Evolutionary conservation across 2,888 invertebrate species (phyloP).

Genomic region (Pyralis farinalis): DNA sequence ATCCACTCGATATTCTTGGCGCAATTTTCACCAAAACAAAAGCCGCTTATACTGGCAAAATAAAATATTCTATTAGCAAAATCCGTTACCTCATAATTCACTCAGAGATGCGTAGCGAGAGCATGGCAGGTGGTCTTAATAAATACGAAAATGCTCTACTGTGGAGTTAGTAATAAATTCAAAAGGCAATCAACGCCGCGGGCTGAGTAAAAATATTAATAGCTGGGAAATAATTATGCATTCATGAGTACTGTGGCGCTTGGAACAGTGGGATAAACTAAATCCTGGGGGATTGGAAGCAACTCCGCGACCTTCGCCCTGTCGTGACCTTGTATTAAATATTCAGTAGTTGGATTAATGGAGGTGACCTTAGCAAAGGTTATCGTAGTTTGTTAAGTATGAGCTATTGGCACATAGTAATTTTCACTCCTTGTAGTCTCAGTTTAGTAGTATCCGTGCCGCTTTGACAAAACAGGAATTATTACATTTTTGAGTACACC

Average conservation of each 20-base stretch:
- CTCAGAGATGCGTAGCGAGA: conserved; percentile 55
- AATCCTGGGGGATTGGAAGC: conserved; percentile 47
- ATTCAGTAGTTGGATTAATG: too few relatives aligned
- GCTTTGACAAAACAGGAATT: too few relatives aligned
- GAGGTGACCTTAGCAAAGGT: too few relatives aligned
- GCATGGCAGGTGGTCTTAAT: conserved; percentile 78
- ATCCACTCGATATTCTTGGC: conserved; percentile 9
- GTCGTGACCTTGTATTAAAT: conserved; percentile 10
- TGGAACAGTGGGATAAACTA: conserved; percentile 44
- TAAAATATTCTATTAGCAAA: conserved; percentile 78
- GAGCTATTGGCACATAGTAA: too few relatives aligned
- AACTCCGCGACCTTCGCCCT: conserved; percentile 21
- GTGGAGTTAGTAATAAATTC: conserved; percentile 77
- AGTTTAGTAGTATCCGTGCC: too few relatives aligned
- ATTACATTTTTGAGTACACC: too few relatives aligned
- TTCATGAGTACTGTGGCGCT: conserved; percentile 65
- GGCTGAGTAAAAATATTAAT: conserved; percentile 79
- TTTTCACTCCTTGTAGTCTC: too few relatives aligned
- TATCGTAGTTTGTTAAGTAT: too few relatives aligned
- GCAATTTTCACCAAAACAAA: conserved; percentile 46
- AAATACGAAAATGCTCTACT: conserved; percentile 78
- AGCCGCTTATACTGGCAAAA: conserved; percentile 57
- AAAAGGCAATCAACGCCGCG: conserved; percentile 79
- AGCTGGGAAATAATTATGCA: conserved; percentile 77
- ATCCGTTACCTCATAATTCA: conserved; percentile 72